phyloP scores from a whole-genome alignment of 1,140 invertebrate genomes.

The Leucophenga varia region DNA sequence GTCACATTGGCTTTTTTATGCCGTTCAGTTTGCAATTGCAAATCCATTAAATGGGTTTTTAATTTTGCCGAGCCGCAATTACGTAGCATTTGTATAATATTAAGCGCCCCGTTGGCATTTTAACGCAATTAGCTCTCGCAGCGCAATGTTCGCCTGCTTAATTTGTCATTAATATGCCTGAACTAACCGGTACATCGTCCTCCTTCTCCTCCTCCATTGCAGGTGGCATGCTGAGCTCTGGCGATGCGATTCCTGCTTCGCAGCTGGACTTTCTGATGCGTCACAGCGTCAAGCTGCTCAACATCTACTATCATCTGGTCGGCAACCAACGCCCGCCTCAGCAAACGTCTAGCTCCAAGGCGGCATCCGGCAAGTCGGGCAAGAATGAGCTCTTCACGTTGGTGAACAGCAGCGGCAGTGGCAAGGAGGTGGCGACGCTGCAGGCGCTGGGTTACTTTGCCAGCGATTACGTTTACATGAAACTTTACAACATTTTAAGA shows the following conservation, averaged over 20 bases:
- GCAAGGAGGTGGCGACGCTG: conserved; percentile 28
- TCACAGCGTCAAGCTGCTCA: conserved; percentile 69
- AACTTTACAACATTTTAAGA: conserved; percentile 72
- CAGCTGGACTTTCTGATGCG: conserved; percentile 58
- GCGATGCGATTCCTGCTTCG: conserved; percentile 10
- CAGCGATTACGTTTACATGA: conserved; percentile 71
- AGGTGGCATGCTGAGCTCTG: conserved; percentile 31
- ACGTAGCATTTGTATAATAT: conserved; percentile 36
- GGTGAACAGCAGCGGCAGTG: too few species aligned
- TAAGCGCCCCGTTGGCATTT: conserved; percentile 29
- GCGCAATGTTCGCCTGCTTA: too few species aligned
- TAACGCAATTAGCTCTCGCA: too few species aligned
- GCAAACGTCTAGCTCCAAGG: conserved; percentile 41
- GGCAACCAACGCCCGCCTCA: conserved; percentile 61
- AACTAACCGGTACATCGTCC: too few species aligned
- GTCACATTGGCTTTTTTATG: neutral
- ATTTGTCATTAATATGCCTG: too few species aligned
- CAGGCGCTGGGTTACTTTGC: conserved; percentile 64
- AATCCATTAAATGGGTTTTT: conserved; percentile 44
- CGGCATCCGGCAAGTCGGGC: conserved; percentile 53
- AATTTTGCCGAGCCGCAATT: conserved; percentile 36
- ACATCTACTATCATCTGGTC: conserved; percentile 73
- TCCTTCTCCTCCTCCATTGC: too few species aligned
- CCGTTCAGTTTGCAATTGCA: conserved; percentile 22
- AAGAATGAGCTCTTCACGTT: conserved; percentile 61